Conservation (phyloP, 1,140 invertebrate species). For the Agrypnia vestita region DNA sequence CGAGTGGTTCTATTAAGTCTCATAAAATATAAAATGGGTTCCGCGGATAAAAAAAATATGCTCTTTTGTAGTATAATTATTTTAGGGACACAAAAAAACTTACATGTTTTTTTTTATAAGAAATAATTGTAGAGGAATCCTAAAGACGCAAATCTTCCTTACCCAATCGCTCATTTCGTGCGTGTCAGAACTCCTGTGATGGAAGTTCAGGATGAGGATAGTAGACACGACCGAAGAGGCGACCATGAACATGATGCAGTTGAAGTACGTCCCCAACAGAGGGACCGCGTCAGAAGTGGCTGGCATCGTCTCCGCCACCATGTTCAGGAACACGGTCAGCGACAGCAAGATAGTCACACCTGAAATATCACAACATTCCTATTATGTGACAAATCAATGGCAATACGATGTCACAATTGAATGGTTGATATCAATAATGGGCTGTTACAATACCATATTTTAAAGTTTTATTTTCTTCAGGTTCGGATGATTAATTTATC, state of each 20-base stretch:
- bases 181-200: conserved; percentile 97
- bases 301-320: conserved; percentile 95
- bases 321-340: conserved; percentile 97
- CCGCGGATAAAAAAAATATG: too few species aligned
- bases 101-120: too few species aligned
- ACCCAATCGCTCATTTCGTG: conserved; percentile 99
- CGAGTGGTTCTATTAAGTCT: too few species aligned
- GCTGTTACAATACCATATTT: too few species aligned
- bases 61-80: too few species aligned
- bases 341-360: conserved; percentile 99
- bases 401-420: too few species aligned
- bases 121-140: not conserved
- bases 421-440: too few species aligned
- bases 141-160: conserved; percentile 65
- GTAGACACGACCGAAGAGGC: conserved; percentile 99
- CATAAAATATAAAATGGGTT: too few species aligned
- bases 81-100: too few species aligned
- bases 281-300: conserved; percentile 92
- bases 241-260: conserved; percentile 99
- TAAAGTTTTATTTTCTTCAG: too few species aligned
- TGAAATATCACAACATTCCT: conserved; percentile 66
- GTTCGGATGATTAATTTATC: too few species aligned
- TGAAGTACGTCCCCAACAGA: conserved; percentile 95
- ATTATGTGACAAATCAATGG: not conserved
- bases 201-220: conserved; percentile 99